phyloP scores from a whole-genome alignment of 2,888 invertebrate genomes.

The Tetropium fuscum region DNA sequence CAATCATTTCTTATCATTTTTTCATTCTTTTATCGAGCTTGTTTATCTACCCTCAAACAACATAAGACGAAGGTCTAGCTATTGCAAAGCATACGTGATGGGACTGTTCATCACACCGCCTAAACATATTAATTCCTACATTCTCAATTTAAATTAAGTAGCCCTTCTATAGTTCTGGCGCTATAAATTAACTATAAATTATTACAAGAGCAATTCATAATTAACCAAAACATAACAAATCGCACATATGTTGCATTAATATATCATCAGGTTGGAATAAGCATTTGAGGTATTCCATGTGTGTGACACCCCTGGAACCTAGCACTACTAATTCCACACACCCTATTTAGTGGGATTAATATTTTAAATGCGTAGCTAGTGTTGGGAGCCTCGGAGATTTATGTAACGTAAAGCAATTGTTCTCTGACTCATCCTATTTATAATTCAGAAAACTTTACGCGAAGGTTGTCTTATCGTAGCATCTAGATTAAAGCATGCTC shows the following conservation, averaged over 20 bases:
- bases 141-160: slow-evolving; percentile 24
- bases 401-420: slow-evolving; percentile 7
- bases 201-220: slow-evolving; percentile 38
- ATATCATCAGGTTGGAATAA: slow-evolving; percentile 45
- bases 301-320: slow-evolving; percentile 40
- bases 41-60: too few relatives aligned
- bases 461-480: too few relatives aligned
- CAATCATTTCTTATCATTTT: too few relatives aligned
- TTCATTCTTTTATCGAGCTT: too few relatives aligned
- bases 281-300: slow-evolving; percentile 39
- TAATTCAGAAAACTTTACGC: too few relatives aligned
- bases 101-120: too few relatives aligned
- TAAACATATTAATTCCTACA: slow-evolving; percentile 17
- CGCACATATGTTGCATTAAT: slow-evolving; percentile 53
- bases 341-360: slow-evolving; percentile 35
- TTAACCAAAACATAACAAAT: slow-evolving; percentile 55
- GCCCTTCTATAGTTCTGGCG: slow-evolving; percentile 2
- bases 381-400: slow-evolving; percentile 4
- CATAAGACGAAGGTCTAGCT: too few relatives aligned
- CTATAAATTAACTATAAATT: slow-evolving; percentile 29
- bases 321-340: slow-evolving; percentile 39
- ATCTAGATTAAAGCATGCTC: too few relatives aligned
- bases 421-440: too few relatives aligned
- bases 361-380: slow-evolving; percentile 14
- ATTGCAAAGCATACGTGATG: too few relatives aligned